Conservation (phyloP, 2,797 vertebrate genomes). For the Syngnathus acus region DNA sequence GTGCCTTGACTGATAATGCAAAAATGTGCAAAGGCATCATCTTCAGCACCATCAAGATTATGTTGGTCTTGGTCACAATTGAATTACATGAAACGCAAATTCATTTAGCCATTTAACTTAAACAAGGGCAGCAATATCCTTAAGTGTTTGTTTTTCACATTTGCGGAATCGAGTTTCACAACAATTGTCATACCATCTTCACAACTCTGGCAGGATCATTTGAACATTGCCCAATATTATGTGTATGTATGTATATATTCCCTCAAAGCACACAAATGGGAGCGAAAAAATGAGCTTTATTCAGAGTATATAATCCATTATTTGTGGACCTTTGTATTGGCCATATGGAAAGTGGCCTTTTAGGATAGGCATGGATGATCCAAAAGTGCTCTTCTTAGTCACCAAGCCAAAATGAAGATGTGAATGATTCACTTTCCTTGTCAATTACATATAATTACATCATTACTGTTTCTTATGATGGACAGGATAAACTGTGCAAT, state of each 20-base stretch:
- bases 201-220: no score
- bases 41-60: no score
- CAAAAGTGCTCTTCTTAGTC: slow-evolving; percentile 26
- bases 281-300: no score
- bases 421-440: slow-evolving; percentile 48
- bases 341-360: slow-evolving; percentile 33
- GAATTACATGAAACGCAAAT: no score
- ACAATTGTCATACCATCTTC: not conserved
- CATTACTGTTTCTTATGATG: slow-evolving; percentile 38
- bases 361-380: slow-evolving; percentile 25
- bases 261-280: no score
- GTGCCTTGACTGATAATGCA: not conserved
- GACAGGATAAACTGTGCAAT: slow-evolving; percentile 23
- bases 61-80: no score
- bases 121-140: no score
- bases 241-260: not conserved
- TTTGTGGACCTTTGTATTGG: slow-evolving; percentile 19
- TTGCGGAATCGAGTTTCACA: no score
- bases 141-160: no score
- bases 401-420: slow-evolving; percentile 23
- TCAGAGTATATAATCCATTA: slow-evolving; percentile 4
- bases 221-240: no score
- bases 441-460: slow-evolving; percentile 38
- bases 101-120: no score
- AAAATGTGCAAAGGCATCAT: not conserved